These are phyloP conservation scores for Indicator maculatus DNA, from an alignment of 2,113 vertebrate species.

Conservation along the genomic window DNA sequence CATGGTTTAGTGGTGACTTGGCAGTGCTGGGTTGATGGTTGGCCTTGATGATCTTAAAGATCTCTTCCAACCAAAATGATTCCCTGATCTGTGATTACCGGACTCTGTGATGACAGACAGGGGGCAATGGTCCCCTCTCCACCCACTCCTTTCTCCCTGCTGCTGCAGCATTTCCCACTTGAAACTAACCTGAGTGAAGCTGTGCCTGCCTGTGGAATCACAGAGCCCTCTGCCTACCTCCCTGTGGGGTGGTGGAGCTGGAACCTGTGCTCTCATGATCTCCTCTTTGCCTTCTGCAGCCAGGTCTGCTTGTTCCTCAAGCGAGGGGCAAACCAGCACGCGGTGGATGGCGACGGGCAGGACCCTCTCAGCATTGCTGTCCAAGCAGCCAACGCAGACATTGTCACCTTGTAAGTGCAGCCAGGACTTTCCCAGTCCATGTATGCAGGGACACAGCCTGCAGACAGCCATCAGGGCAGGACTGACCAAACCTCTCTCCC, in stretches of 20 bases:
- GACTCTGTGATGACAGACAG: accelerated
- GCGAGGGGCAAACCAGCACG: constrained; percentile 90
- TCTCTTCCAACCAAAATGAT: too few relatives aligned
- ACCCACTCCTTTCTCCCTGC: background rate
- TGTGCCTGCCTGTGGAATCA: background rate
- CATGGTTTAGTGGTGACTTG: too few relatives aligned
- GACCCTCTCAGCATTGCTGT: constrained; percentile 94
- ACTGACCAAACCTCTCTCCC: background rate
- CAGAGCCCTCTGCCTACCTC: background rate
- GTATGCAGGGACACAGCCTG: accelerated
- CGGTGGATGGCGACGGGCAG: constrained; percentile 87
- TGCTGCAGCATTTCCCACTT: background rate
- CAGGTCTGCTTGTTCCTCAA: constrained; percentile 98
- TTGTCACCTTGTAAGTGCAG: constrained; percentile 90
- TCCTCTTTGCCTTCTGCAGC: constrained; percentile 69
- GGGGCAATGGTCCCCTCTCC: background rate
- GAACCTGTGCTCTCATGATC: background rate
- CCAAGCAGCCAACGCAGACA: constrained; percentile 94
- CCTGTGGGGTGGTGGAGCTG: background rate
- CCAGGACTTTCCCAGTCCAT: background rate
- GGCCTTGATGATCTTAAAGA: too few relatives aligned
- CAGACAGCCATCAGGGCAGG: background rate
- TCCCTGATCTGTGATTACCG: too few relatives aligned
- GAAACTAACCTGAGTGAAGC: background rate
- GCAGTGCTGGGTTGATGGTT: too few relatives aligned